Base-by-base conservation (phyloP, 2,888 invertebrate species). In the Pimpla rufipes region DNA sequence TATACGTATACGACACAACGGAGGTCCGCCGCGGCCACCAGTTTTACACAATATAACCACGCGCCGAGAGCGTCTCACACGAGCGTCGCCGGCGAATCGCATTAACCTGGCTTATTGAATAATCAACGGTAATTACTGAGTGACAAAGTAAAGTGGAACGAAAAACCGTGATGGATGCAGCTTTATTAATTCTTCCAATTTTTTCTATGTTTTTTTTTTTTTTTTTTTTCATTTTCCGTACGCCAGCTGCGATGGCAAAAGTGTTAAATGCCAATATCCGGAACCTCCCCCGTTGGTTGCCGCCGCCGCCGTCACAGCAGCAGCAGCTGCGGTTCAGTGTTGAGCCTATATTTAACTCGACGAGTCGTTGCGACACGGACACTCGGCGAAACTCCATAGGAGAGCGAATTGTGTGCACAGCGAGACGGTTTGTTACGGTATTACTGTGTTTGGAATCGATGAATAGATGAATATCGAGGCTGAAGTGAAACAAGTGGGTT, bases 41-140 rank as follows among this genome's bases (percentile, higher is more conserved):
- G n/a, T n/a, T n/a, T n/a, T n/a, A n/a, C n/a, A n/a, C n/a, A n/a
- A n/a, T n/a, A n/a, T n/a, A n/a, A n/a, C n/a, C n/a, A 16, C 29
- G 11, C 42, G 37, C 23, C n/a, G 21, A 57, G 18, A n/a, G 45
- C 55, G 42, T 37, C n/a, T 37, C 8, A 21, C 5, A 40, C 42
- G 52, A 71, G 45, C 23, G 40, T 64, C 7, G 29, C 29, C 29
- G 29, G 5, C 29, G 29, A 29, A 29, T 37, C 35, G 59, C n/a
- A 18, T 10, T 11, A 13, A 52, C 21, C 10, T 21, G 23, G 42
- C 57, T 77, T 67, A 85, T 85, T 84, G 77, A 83, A 85, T 85
- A 85, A 83, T 85, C 79, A 67, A 57, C 76, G 55, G 52, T 50
- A 73, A 83, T 84, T 83, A 83, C 70, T 16, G 57, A 81, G 67